Percentiles rank a stretch among this genome's conserved stretches.
Evolutionary conservation across 2,797 vertebrate genomes (phyloP).

Genomic region (Darevskia mixta): DNA sequence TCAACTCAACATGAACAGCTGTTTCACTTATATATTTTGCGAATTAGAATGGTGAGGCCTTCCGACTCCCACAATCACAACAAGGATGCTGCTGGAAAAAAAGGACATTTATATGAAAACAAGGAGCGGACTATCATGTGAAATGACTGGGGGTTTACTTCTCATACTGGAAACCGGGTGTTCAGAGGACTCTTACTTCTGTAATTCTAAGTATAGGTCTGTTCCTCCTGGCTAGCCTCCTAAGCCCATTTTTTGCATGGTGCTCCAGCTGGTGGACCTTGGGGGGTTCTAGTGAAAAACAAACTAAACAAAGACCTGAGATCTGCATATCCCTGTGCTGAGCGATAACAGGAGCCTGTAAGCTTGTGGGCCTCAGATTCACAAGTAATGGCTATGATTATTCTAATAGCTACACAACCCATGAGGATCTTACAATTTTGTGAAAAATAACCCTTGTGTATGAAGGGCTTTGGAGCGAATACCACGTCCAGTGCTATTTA

Average conservation of each 20-base stretch:
- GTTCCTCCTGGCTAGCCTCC: too few relatives aligned
- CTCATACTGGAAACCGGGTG: not conserved
- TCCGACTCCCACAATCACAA: not conserved
- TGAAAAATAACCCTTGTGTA: not conserved
- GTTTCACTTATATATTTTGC: conserved; percentile 32
- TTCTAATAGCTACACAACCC: not conserved
- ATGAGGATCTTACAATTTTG: not conserved
- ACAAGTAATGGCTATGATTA: not conserved
- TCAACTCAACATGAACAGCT: not conserved
- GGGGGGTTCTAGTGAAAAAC: not conserved
- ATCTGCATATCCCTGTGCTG: not conserved
- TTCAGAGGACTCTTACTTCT: not conserved
- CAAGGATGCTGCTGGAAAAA: not conserved
- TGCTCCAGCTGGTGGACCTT: not conserved
- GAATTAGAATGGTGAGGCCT: not conserved
- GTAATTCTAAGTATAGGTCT: not conserved
- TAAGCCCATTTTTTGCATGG: too few relatives aligned
- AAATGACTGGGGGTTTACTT: not conserved
- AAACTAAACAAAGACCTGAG: not conserved
- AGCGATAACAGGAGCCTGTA: not conserved
- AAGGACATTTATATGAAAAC: not conserved
- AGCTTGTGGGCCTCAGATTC: too few relatives aligned
- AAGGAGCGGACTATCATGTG: not conserved
- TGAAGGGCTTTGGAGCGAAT: conserved; percentile 10
- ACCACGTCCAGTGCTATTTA: not conserved